Base-by-base conservation (phyloP, 1,140 invertebrate genomes). In the Zaprionus davidi region DNA sequence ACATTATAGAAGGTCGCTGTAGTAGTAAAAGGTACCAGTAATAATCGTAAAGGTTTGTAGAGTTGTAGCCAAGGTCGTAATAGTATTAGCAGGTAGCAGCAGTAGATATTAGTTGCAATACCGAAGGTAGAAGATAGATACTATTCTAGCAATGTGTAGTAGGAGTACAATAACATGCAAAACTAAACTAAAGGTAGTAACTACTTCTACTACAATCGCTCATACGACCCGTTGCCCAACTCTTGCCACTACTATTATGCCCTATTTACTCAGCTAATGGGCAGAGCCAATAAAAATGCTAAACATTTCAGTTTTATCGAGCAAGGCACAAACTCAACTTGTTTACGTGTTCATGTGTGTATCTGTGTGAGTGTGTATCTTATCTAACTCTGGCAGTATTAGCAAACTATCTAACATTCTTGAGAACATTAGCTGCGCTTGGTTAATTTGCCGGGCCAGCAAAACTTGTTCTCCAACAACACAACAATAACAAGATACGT, bases 271-370 rank as follows among this genome's bases (percentile, higher is more conserved):
- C 15, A 22, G 12, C 44, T 69, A 46, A 55, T 69, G 20, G 28
- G 57, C 41, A 69, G 17, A 28, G 34, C 15, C 24, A 13, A 58
- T 72, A 66, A 66, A 22, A 69, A 74, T 62, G 20, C 28, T 56
- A 74, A 70, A 74, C 66, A 74, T 71, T 76, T 67, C 20, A 1
- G 55, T 56, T 71, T 72, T 76, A 71, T 67, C 58, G 57, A 20
- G 62, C 51, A 65, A 7, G 11, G 15, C 58, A 17, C 58, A 17
- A 67, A 71, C 57, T 41, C 11, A 58, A 56, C n/a, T 34, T 41
- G 51, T 44, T 64, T 17, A 71, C 17, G 15, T 71, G 20, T 24
- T 7, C 36, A 15, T 38, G 51, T 24, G 9, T 5, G 9, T 24
- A n/a, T 20, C n/a, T 49, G 9, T 63, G 44, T 57, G 36, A 56